These are phyloP conservation scores for Drosophila cardini DNA, from an alignment of 1,140 invertebrate genomes.

Conservation along the genomic window DNA sequence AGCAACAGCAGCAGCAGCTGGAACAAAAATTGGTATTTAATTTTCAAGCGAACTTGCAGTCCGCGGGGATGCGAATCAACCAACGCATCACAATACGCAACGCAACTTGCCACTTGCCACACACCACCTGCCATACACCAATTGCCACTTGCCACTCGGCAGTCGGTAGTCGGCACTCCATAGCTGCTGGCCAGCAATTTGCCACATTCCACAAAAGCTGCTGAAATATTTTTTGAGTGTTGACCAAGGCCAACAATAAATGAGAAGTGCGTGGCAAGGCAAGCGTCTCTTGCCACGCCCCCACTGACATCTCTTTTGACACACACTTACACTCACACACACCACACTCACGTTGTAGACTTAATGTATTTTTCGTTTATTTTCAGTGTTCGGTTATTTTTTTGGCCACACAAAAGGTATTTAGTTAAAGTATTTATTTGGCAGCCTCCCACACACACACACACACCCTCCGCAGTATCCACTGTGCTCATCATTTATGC, in stretches of 20 bases:
- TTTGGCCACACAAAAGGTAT: constrained; percentile 2
- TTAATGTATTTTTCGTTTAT: constrained; percentile 52
- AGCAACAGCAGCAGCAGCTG: constrained; percentile 52
- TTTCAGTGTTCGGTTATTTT: constrained; percentile 35
- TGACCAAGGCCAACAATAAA: constrained; percentile 53
- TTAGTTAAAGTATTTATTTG: constrained; percentile 7
- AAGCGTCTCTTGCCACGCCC: not conserved
- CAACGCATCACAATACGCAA: constrained; percentile 21
- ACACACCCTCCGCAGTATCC: not conserved
- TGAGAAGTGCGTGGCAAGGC: constrained; percentile 6
- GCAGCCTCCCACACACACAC: no score
- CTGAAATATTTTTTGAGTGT: constrained; percentile 36
- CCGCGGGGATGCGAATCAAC: constrained; percentile 58
- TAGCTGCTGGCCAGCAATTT: constrained; percentile 60
- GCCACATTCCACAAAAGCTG: constrained; percentile 63
- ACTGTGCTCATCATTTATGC: constrained; percentile 57
- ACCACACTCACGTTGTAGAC: constrained; percentile 8
- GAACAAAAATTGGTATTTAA: constrained; percentile 80
- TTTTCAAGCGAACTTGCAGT: constrained; percentile 79
- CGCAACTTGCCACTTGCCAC: constrained; percentile 14
- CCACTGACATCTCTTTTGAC: not conserved
- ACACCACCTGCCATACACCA: not conserved
- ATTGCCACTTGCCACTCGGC: constrained; percentile 14
- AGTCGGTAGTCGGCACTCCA: constrained; percentile 5
- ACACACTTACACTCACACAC: constrained; percentile 2